Conservation (phyloP, 2,113 vertebrate genomes). For the Gracilinanus agilis region DNA sequence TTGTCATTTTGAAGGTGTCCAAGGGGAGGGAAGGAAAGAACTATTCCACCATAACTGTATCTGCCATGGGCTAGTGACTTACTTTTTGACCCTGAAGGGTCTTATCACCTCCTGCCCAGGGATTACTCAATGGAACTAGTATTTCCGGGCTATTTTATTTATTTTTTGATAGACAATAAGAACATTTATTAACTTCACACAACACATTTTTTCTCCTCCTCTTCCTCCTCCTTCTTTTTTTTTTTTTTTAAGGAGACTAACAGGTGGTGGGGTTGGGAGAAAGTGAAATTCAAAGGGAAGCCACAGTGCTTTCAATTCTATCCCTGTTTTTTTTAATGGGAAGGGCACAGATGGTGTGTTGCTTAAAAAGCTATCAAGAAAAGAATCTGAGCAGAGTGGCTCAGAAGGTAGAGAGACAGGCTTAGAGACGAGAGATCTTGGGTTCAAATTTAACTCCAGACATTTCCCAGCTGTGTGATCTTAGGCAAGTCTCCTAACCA, state of each 20-base stretch:
- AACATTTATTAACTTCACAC: too few species aligned
- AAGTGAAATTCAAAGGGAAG: not conserved
- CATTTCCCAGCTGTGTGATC: too few species aligned
- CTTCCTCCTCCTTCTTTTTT: not conserved
- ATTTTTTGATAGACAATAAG: too few species aligned
- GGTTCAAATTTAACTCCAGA: too few species aligned
- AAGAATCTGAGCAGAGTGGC: too few species aligned
- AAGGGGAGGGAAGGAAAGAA: not conserved
- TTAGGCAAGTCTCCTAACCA: too few species aligned
- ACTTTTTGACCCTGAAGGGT: not conserved
- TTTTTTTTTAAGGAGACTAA: not conserved
- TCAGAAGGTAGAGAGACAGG: too few species aligned
- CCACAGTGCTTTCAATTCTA: not conserved
- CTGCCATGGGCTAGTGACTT: not conserved
- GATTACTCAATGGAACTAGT: not conserved
- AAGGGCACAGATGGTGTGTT: not conserved
- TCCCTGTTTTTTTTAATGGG: not conserved
- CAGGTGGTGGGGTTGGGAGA: not conserved
- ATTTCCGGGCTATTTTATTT: too few species aligned
- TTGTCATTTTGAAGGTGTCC: not conserved
- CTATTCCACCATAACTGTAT: not conserved
- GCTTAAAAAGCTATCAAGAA: not conserved
- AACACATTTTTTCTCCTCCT: too few species aligned
- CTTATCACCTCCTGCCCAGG: not conserved
- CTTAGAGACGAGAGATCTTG: too few species aligned